Evolutionary conservation across 2,797 vertebrate species (phyloP).

Genomic region (Malurus splendens): DNA sequence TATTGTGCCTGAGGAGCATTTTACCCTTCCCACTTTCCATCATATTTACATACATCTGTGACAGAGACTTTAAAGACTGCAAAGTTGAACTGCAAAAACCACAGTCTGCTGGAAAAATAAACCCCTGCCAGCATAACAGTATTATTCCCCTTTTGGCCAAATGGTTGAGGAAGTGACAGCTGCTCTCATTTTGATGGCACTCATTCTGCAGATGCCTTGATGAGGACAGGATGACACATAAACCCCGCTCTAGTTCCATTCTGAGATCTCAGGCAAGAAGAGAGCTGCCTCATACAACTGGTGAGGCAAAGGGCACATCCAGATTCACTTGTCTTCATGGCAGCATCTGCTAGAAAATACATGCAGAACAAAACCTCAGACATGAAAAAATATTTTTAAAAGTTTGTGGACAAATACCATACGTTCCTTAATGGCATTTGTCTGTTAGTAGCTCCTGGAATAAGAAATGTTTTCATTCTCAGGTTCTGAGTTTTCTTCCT

Average conservation of each 20-base stretch:
- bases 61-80: background rate
- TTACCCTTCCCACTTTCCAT: background rate
- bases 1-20: background rate
- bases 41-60: background rate
- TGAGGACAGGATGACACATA: background rate
- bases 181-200: background rate
- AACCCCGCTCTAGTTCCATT: background rate
- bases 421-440: constrained; percentile 17
- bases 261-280: background rate
- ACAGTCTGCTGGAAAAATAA: background rate
- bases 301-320: background rate
- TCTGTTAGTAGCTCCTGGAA: constrained; percentile 44
- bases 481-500: constrained; percentile 18
- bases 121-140: background rate
- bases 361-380: constrained; percentile 7
- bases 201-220: background rate
- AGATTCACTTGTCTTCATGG: constrained; percentile 23
- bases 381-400: constrained; percentile 18
- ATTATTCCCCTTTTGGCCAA: background rate
- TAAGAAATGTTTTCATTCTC: constrained; percentile 60
- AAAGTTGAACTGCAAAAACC: background rate
- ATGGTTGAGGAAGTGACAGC: background rate
- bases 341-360: constrained; percentile 39
- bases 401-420: constrained; percentile 44
- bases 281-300: background rate